Conservation (phyloP, 2,797 vertebrate species). For the Myotis daubentonii region DNA sequence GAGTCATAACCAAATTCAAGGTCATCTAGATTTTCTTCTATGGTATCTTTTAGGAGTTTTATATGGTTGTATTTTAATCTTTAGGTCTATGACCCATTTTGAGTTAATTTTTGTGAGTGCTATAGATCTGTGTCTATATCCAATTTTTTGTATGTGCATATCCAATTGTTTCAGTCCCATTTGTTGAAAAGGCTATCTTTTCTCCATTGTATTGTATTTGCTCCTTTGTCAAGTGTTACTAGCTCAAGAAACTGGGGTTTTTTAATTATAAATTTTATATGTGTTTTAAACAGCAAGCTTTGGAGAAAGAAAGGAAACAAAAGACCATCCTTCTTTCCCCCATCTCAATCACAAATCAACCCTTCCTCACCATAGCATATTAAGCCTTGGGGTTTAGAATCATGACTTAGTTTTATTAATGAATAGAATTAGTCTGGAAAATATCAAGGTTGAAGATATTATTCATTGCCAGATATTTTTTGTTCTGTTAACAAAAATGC, state of each 20-base stretch:
- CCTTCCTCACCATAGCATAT: background rate
- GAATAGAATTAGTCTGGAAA: conserved; percentile 58
- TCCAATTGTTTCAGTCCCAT: background rate
- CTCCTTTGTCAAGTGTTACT: background rate
- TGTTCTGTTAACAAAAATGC: conserved; percentile 58
- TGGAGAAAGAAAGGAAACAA: background rate
- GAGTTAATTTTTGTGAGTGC: background rate
- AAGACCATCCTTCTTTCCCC: background rate
- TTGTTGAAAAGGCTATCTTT: background rate
- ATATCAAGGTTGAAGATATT: conserved; percentile 68
- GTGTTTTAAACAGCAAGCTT: conserved; percentile 19
- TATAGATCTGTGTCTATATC: background rate
- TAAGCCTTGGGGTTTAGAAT: conserved; percentile 3
- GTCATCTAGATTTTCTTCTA: background rate
- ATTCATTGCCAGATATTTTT: conserved; percentile 66
- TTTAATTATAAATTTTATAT: background rate
- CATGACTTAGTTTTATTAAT: conserved; percentile 75
- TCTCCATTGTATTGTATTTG: background rate
- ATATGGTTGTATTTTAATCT: background rate
- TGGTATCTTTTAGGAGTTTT: background rate
- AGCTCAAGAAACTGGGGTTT: background rate
- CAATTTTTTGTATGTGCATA: background rate
- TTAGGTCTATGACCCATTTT: background rate
- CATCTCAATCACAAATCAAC: background rate
- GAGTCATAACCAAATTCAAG: background rate